These are phyloP conservation scores for Tachyglossus aculeatus DNA, from an alignment of 2,797 vertebrate species.

Conservation along the genomic window DNA sequence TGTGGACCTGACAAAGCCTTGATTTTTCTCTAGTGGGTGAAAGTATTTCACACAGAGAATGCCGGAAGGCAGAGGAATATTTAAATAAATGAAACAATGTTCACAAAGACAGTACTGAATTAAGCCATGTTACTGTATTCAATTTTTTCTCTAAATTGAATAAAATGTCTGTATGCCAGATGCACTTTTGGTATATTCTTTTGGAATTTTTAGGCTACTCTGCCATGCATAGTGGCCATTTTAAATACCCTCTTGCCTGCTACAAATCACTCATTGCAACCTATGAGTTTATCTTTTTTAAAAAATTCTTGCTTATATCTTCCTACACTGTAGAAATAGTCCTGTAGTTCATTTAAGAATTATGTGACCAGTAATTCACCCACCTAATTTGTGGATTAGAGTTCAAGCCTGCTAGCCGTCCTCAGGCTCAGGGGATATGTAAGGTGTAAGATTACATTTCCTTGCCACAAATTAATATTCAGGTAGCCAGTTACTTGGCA, in stretches of 20 bases:
- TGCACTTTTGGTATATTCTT: too few species aligned
- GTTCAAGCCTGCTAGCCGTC: not conserved
- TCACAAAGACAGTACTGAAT: slow-evolving; percentile 47
- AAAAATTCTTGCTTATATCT: not conserved
- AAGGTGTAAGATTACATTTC: slow-evolving; percentile 18
- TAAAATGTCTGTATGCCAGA: too few species aligned
- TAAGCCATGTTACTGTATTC: slow-evolving; percentile 11
- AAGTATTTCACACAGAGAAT: slow-evolving; percentile 68
- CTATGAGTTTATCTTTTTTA: not conserved
- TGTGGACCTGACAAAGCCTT: slow-evolving; percentile 72
- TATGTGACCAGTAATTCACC: not conserved
- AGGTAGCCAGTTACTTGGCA: slow-evolving; percentile 61
- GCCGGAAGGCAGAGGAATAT: slow-evolving; percentile 54
- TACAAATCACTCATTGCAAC: not conserved
- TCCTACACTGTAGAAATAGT: not conserved
- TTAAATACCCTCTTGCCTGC: too few species aligned
- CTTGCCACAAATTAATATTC: slow-evolving; percentile 33
- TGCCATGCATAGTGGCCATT: too few species aligned
- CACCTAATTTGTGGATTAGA: not conserved
- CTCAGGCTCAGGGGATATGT: not conserved
- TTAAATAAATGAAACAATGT: slow-evolving; percentile 64
- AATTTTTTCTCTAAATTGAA: too few species aligned
- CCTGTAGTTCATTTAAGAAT: not conserved
- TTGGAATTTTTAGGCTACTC: too few species aligned
- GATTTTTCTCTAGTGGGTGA: slow-evolving; percentile 70